phyloP scores from a whole-genome alignment of 2,797 vertebrate species.

The Chelonia mydas region DNA sequence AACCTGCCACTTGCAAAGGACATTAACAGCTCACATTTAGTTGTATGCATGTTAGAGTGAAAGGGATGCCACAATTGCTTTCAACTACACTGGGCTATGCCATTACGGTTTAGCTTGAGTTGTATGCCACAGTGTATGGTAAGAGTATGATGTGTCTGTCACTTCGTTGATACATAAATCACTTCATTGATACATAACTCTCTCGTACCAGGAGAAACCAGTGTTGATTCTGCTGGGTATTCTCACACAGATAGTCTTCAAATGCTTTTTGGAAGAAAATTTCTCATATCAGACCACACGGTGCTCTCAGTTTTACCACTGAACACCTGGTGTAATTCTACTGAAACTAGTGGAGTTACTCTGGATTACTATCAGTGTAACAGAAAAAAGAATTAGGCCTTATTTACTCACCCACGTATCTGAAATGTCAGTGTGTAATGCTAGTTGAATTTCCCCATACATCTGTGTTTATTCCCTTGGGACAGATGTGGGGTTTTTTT shows the following conservation, averaged over 20 bases:
- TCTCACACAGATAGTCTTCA: background rate
- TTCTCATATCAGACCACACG: background rate
- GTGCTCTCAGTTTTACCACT: background rate
- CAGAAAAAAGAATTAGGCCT: background rate
- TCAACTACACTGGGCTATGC: too few relatives aligned
- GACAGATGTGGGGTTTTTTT: background rate
- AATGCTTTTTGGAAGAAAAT: conserved; percentile 9
- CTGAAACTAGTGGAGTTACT: background rate
- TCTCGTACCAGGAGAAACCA: background rate
- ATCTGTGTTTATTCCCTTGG: background rate
- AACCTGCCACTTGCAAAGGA: too few relatives aligned
- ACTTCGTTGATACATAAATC: background rate
- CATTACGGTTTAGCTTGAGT: too few relatives aligned
- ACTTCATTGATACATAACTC: background rate
- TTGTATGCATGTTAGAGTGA: too few relatives aligned
- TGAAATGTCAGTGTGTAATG: background rate
- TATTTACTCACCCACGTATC: rapidly evolving
- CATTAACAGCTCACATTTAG: too few relatives aligned
- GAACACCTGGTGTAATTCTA: background rate
- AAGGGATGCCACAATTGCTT: too few relatives aligned
- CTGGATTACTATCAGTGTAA: background rate
- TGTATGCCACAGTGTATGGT: too few relatives aligned
- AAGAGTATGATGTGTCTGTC: background rate
- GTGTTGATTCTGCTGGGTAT: background rate
- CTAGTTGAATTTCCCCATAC: background rate